Evolutionary conservation across 2,888 invertebrate species (phyloP).

Genomic region (Phragmatobia fuliginosa): DNA sequence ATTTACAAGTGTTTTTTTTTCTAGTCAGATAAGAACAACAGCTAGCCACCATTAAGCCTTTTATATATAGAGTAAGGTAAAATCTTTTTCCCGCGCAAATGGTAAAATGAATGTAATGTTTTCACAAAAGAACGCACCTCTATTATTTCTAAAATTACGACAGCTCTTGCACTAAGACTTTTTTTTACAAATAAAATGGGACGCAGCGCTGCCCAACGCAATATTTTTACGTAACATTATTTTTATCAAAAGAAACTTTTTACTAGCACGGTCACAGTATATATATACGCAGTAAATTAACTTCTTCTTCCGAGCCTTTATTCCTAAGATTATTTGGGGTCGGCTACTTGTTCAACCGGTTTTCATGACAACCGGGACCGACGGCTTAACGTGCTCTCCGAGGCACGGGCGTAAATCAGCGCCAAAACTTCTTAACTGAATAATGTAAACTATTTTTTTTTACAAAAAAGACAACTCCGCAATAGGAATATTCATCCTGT

Average conservation of each 20-base stretch:
- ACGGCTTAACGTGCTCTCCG: too few species aligned
- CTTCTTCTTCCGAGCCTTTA: too few species aligned
- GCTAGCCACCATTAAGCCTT: background rate
- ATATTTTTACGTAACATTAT: slow-evolving; percentile 20
- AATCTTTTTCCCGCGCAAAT: background rate
- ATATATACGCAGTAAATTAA: slow-evolving; percentile 1
- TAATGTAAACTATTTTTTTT: too few species aligned
- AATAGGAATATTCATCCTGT: too few species aligned
- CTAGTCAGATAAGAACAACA: background rate
- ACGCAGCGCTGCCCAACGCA: slow-evolving; percentile 7
- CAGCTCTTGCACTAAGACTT: slow-evolving; percentile 1
- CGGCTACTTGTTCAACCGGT: too few species aligned
- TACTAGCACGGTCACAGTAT: slow-evolving; percentile 1
- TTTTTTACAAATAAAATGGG: slow-evolving; percentile 20
- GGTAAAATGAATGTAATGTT: slow-evolving; percentile 10
- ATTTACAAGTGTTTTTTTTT: background rate
- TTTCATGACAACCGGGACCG: too few species aligned
- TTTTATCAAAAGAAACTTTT: slow-evolving; percentile 11
- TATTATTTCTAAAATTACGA: slow-evolving; percentile 15
- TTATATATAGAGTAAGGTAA: background rate
- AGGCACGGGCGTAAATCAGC: too few species aligned
- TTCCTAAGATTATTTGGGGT: too few species aligned
- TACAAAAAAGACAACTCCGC: too few species aligned
- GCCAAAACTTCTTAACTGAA: too few species aligned
- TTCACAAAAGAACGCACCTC: background rate